phyloP scores from a whole-genome alignment of 2,888 invertebrate species.

The Xestia ashworthii region DNA sequence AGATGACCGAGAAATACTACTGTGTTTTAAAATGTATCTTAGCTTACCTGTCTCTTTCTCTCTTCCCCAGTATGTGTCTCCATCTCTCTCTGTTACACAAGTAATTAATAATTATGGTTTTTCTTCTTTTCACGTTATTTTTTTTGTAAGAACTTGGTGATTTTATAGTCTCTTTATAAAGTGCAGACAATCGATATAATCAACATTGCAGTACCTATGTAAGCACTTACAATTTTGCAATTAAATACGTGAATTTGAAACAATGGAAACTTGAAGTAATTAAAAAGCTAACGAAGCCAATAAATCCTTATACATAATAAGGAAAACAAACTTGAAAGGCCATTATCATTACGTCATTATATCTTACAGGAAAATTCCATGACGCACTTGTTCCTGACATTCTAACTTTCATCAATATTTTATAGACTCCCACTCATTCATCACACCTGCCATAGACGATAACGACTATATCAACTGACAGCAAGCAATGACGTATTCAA shows the following conservation, averaged over 20 bases:
- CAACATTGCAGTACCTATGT: neutral
- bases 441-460: neutral
- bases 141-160: neutral
- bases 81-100: neutral
- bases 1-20: conserved; percentile 18
- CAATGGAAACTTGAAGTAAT: neutral
- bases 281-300: no score
- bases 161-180: neutral
- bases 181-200: no score
- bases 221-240: neutral
- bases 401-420: neutral
- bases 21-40: conserved; percentile 8
- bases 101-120: neutral
- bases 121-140: neutral
- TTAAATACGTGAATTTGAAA: neutral
- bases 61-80: neutral
- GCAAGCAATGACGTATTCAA: neutral
- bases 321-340: neutral
- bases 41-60: neutral
- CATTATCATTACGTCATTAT: neutral
- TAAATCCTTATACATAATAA: neutral
- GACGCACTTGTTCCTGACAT: neutral
- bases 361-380: neutral
- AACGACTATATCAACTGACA: neutral
- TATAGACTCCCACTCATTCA: neutral